Evolutionary conservation across 2,797 vertebrate genomes (phyloP).

Genomic region (Myripristis jacobus): DNA sequence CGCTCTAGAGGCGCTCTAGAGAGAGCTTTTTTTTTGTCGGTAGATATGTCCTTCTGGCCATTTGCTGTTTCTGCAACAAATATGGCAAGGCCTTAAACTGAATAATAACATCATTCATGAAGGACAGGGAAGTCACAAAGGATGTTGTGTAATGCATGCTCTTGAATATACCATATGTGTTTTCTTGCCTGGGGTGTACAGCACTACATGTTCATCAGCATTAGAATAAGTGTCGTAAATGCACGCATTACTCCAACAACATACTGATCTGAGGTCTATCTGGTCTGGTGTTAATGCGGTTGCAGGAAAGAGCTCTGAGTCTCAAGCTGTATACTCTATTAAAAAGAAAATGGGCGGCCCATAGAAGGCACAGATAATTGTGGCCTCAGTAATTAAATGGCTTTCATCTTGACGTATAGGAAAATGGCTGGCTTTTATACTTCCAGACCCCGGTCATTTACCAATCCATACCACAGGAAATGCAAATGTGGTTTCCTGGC

Average conservation of each 20-base stretch:
- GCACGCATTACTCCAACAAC: background rate
- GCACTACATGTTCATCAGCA: background rate
- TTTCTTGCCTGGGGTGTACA: background rate
- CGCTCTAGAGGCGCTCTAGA: too few relatives aligned
- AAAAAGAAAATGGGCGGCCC: conserved; percentile 47
- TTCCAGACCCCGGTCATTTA: background rate
- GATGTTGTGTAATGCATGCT: background rate
- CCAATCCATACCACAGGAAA: conserved; percentile 67
- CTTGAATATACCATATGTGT: background rate
- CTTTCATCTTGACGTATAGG: conserved; percentile 43
- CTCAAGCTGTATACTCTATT: conserved; percentile 19
- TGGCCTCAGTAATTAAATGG: conserved; percentile 62
- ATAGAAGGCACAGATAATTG: conserved; percentile 45
- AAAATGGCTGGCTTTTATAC: conserved; percentile 45
- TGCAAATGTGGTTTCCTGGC: conserved; percentile 50
- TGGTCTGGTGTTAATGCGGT: conserved; percentile 21
- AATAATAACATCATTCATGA: background rate
- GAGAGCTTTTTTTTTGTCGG: too few relatives aligned
- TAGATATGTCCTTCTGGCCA: too few relatives aligned
- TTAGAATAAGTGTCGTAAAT: background rate
- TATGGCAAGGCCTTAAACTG: background rate
- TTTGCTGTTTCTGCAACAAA: background rate
- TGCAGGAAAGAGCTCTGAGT: background rate
- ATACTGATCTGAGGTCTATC: conserved; percentile 7
- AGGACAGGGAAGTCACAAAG: background rate